A percentile compares a stretch with the other conserved stretches of the same genome.
Evolutionary conservation across 1,140 invertebrate genomes (phyloP).

Genomic region (Sycophila sp.): DNA sequence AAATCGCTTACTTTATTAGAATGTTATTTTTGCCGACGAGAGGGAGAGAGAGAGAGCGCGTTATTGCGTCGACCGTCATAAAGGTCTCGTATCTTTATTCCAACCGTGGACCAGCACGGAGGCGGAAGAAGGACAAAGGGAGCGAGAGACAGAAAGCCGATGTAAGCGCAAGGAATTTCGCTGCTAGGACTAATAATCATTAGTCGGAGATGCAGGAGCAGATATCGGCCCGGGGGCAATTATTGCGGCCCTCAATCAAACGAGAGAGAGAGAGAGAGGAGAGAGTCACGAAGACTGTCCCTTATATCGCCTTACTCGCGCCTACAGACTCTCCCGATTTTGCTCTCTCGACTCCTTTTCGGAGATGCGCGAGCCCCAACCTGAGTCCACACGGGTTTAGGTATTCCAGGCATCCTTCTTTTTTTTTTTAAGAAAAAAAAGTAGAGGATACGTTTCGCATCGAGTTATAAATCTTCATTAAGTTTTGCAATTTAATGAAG

Average conservation of each 20-base stretch:
- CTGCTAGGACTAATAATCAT: conserved; percentile 53
- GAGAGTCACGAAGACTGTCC: too few species aligned
- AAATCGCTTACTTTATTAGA: conserved; percentile 34
- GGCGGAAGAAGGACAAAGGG: conserved; percentile 17
- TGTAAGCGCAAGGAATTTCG: conserved; percentile 7
- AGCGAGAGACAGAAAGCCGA: neutral
- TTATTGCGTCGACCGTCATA: conserved; percentile 24
- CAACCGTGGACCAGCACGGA: neutral
- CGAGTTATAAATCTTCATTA: conserved; percentile 27
- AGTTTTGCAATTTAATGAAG: neutral
- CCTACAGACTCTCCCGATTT: too few species aligned
- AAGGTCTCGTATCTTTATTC: conserved; percentile 29
- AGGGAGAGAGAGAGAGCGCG: conserved; percentile 36
- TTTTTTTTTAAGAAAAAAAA: neutral
- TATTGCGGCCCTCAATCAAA: conserved; percentile 50
- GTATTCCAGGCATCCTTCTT: neutral
- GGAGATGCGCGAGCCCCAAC: too few species aligned
- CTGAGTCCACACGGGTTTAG: neutral
- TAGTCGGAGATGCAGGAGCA: conserved; percentile 49
- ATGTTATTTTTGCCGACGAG: conserved; percentile 36
- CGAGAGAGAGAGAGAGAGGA: too few species aligned
- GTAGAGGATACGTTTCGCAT: neutral
- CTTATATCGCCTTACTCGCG: too few species aligned
- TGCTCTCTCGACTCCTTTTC: neutral
- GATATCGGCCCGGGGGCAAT: conserved; percentile 50